These are phyloP conservation scores for Lepidurus arcticus DNA, from an alignment of 1,140 invertebrate genomes.

Conservation along the genomic window DNA sequence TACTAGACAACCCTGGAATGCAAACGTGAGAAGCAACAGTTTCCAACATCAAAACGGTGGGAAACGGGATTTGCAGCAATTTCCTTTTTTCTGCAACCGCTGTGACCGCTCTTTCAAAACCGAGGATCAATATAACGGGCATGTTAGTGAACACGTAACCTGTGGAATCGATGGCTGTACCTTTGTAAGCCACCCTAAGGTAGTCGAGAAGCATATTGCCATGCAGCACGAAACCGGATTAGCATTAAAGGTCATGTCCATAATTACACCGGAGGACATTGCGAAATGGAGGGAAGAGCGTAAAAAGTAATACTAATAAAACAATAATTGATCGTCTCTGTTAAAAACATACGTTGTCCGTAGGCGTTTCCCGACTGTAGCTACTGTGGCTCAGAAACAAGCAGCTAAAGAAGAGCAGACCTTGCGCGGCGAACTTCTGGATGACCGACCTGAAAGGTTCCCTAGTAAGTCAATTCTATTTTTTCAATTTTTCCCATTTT, in stretches of 20 bases:
- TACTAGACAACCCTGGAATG: neutral
- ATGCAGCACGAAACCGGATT: slow-evolving; percentile 73
- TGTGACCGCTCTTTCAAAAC: slow-evolving; percentile 66
- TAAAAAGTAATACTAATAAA: slow-evolving; percentile 51
- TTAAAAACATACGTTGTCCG: slow-evolving; percentile 35
- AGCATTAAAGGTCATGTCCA: slow-evolving; percentile 64
- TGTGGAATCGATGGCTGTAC: slow-evolving; percentile 67
- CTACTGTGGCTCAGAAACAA: slow-evolving; percentile 61
- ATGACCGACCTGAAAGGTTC: slow-evolving; percentile 39
- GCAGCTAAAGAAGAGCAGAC: slow-evolving; percentile 58
- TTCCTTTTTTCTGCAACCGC: slow-evolving; percentile 55
- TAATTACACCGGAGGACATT: slow-evolving; percentile 70
- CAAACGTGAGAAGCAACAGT: neutral
- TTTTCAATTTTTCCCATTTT: neutral
- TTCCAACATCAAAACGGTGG: neutral
- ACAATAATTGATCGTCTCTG: neutral
- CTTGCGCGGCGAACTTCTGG: slow-evolving; percentile 44
- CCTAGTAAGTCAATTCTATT: slow-evolving; percentile 38
- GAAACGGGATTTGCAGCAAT: neutral
- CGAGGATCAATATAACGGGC: slow-evolving; percentile 53
- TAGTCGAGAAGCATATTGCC: slow-evolving; percentile 70
- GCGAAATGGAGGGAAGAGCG: slow-evolving; percentile 73
- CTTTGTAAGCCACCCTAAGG: slow-evolving; percentile 67
- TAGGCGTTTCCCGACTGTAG: slow-evolving; percentile 55
- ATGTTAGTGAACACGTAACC: slow-evolving; percentile 60